Percentiles rank a stretch among this genome's conserved stretches.
Conservation (phyloP, 1,140 invertebrate genomes). For the Apis laboriosa region DNA sequence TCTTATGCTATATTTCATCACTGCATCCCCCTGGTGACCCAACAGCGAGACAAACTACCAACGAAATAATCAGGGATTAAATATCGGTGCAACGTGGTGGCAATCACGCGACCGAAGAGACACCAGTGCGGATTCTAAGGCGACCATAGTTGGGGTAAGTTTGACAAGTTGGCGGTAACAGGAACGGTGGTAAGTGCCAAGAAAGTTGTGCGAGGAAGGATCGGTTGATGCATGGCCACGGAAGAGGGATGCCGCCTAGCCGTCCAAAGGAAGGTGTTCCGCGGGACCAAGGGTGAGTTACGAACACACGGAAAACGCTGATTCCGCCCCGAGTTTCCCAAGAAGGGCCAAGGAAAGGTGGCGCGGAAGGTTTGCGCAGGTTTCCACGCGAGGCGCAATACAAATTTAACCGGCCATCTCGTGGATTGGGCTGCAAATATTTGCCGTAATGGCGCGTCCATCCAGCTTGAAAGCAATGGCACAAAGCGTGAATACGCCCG, state of each 20-base stretch:
- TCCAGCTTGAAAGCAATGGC: not conserved
- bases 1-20: too few relatives aligned
- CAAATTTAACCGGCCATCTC: conserved; percentile 49
- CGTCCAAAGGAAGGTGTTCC: conserved; percentile 53
- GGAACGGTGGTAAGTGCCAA: conserved; percentile 61
- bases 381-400: conserved; percentile 42
- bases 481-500: not conserved
- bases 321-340: conserved; percentile 50
- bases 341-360: conserved; percentile 6
- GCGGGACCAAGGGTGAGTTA: conserved; percentile 51
- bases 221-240: conserved; percentile 63
- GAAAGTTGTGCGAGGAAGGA: conserved; percentile 61
- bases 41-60: not conserved
- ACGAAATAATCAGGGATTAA: conserved; percentile 57
- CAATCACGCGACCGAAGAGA: conserved; percentile 43
- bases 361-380: not conserved
- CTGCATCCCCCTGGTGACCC: too few relatives aligned
- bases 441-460: conserved; percentile 19
- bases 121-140: conserved; percentile 44
- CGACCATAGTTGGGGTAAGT: conserved; percentile 56
- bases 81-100: conserved; percentile 49
- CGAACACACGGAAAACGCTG: conserved; percentile 55
- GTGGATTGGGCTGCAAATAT: conserved; percentile 55
- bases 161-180: conserved; percentile 66
- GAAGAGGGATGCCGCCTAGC: conserved; percentile 57